phyloP scores from a whole-genome alignment of 2,888 invertebrate species.

The Meteorus colon region DNA sequence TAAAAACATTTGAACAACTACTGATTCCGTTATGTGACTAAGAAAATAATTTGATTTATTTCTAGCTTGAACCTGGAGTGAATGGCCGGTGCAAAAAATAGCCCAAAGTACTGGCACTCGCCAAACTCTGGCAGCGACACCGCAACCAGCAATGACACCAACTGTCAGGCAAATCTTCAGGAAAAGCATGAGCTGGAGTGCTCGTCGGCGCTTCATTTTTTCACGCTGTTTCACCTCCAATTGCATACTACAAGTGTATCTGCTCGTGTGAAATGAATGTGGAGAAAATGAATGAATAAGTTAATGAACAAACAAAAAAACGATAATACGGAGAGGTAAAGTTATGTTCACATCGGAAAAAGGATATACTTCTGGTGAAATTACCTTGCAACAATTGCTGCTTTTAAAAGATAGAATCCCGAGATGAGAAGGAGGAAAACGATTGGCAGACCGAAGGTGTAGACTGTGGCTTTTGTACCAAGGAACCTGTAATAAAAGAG shows the following conservation, averaged over 20 bases:
- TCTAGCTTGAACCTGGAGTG: slow-evolving; percentile 64
- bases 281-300: background rate
- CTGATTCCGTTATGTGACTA: background rate
- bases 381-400: slow-evolving; percentile 75
- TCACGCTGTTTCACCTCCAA: slow-evolving; percentile 77
- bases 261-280: slow-evolving; percentile 46
- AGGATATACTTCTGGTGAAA: slow-evolving; percentile 32
- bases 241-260: slow-evolving; percentile 78
- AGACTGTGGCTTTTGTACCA: slow-evolving; percentile 73
- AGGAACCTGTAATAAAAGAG: slow-evolving; percentile 73
- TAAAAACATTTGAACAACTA: too few species aligned
- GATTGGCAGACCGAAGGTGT: slow-evolving; percentile 76
- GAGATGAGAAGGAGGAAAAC: slow-evolving; percentile 73
- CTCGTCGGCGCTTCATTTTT: slow-evolving; percentile 77
- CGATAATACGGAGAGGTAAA: background rate
- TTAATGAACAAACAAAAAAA: background rate
- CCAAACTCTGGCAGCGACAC: slow-evolving; percentile 69
- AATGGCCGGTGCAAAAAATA: slow-evolving; percentile 69
- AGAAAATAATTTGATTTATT: slow-evolving; percentile 7
- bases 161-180: slow-evolving; percentile 75
- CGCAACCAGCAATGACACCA: slow-evolving; percentile 73
- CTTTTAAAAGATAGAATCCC: slow-evolving; percentile 74
- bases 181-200: slow-evolving; percentile 77
- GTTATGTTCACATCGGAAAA: background rate
- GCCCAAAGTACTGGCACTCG: slow-evolving; percentile 69